Conservation (phyloP, 2,888 invertebrate species). For the Heliconius charithonia region DNA sequence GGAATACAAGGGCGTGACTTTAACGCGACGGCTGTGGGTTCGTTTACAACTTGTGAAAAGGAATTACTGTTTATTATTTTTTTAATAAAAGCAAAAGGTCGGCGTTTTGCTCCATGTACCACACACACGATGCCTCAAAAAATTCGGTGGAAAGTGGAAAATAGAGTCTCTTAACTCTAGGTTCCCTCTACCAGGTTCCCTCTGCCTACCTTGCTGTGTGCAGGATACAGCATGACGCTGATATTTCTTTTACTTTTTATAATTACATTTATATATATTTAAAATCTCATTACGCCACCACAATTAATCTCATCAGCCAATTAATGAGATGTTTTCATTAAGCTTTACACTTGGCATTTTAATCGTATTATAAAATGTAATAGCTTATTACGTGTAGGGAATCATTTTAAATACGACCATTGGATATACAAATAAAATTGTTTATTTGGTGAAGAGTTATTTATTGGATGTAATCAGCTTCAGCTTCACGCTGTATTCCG, state of each 20-base stretch:
- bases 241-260: not conserved
- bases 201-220: no score
- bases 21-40: no score
- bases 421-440: not conserved
- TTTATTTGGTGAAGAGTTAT: not conserved
- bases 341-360: constrained; percentile 17
- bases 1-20: no score
- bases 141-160: no score
- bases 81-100: no score
- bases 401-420: not conserved
- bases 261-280: not conserved
- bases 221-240: not conserved
- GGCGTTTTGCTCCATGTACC: no score
- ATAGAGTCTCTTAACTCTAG: no score
- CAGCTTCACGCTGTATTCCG: no score
- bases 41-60: no score
- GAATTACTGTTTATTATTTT: no score
- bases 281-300: not conserved
- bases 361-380: constrained; percentile 21
- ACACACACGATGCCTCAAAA: no score
- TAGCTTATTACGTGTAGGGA: not conserved
- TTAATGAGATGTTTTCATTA: constrained; percentile 27
- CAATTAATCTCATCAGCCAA: constrained; percentile 29
- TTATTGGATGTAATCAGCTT: not conserved
- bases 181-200: no score